Conservation (phyloP, 2,113 vertebrate species). For the Phalacrocorax carbo region DNA sequence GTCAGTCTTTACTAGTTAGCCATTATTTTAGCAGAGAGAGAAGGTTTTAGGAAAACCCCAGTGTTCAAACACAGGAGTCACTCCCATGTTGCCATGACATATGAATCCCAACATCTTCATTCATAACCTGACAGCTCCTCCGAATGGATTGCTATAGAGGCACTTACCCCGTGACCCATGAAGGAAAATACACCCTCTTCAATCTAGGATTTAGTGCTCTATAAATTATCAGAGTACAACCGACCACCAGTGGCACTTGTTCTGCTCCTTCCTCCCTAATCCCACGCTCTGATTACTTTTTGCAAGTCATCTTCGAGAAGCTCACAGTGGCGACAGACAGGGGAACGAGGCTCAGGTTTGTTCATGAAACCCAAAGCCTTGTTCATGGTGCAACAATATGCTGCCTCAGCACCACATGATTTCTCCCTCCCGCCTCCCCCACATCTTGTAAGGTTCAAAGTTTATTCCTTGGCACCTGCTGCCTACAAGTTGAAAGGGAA, state of each 20-base stretch:
- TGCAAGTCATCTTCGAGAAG: background rate
- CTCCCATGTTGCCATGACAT: background rate
- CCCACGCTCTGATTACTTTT: background rate
- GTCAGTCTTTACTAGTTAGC: background rate
- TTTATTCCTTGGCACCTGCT: background rate
- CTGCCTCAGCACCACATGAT: conserved; percentile 31
- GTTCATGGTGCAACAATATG: background rate
- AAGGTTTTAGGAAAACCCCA: background rate
- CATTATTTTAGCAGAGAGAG: background rate
- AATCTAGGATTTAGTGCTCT: background rate
- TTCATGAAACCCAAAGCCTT: background rate
- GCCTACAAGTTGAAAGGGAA: background rate
- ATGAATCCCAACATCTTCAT: background rate
- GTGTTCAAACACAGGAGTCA: background rate
- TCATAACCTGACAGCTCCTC: background rate
- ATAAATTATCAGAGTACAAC: background rate
- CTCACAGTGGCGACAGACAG: accelerated
- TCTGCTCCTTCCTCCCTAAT: background rate
- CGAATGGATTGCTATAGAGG: background rate
- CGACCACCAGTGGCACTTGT: background rate
- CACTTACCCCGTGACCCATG: conserved; percentile 56
- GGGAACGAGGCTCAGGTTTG: background rate
- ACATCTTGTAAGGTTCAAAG: conserved; percentile 9
- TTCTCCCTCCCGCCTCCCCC: background rate
- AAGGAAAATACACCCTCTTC: conserved; percentile 2